These are phyloP conservation scores for Trichacis sp. DNA, from an alignment of 2,888 invertebrate genomes.

Conservation along the genomic window DNA sequence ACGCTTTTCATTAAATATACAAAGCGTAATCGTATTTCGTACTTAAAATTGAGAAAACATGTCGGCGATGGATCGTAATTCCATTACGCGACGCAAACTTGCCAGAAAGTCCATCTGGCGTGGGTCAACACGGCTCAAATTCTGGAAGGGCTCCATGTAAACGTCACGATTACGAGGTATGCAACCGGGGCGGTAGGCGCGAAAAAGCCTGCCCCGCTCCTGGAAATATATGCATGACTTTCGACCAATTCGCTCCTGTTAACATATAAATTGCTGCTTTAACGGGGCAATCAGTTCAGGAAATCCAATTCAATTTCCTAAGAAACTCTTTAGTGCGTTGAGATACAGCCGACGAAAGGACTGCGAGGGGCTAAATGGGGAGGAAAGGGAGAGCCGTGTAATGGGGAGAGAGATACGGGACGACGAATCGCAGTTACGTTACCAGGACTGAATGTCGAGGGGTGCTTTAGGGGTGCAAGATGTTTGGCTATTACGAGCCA, in stretches of 20 bases:
- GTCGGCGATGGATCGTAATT: not conserved
- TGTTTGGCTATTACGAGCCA: too few relatives aligned
- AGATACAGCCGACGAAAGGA: conserved; percentile 59
- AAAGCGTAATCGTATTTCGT: conserved; percentile 22
- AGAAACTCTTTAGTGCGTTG: conserved; percentile 62
- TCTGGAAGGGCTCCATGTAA: not conserved
- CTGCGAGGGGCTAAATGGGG: conserved; percentile 47
- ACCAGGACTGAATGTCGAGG: too few relatives aligned
- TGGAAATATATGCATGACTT: conserved; percentile 58
- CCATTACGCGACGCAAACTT: not conserved
- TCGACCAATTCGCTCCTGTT: conserved; percentile 61
- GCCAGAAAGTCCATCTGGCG: not conserved
- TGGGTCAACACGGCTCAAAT: not conserved
- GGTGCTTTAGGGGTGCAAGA: too few relatives aligned
- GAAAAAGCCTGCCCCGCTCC: conserved; percentile 1
- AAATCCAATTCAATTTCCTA: conserved; percentile 65
- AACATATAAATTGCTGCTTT: conserved; percentile 66
- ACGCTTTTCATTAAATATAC: conserved; percentile 20
- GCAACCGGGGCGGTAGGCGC: conserved; percentile 3
- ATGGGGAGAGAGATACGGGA: conserved; percentile 19
- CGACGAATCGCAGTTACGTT: too few relatives aligned
- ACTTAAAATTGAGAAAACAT: not conserved
- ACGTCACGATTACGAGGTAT: not conserved
- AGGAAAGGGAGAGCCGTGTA: conserved; percentile 37
- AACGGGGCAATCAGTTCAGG: conserved; percentile 58